phyloP scores from a whole-genome alignment of 2,113 vertebrate genomes.

The Formicarius rufipectus region DNA sequence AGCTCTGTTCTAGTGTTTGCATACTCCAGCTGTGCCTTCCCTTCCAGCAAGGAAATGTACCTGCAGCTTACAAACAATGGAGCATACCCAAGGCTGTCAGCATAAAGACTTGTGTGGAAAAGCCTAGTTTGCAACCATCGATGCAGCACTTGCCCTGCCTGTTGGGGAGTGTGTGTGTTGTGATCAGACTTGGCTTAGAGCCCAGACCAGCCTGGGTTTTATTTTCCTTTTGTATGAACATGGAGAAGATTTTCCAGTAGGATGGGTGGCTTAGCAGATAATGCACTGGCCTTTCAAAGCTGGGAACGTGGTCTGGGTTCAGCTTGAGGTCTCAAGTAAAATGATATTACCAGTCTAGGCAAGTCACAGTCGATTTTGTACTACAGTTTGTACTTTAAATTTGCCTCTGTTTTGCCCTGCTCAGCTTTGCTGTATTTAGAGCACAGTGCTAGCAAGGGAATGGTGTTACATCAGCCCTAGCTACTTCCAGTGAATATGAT shows the following conservation, averaged over 20 bases:
- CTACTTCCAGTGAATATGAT: background rate
- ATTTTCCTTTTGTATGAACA: constrained; percentile 37
- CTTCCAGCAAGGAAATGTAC: background rate
- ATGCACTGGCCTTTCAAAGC: constrained; percentile 30
- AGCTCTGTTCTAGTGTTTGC: background rate
- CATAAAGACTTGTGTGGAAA: background rate
- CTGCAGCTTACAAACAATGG: background rate
- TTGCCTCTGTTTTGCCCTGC: background rate
- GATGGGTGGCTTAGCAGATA: constrained; percentile 40
- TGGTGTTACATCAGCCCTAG: background rate
- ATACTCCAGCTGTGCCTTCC: background rate
- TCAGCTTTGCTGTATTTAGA: background rate
- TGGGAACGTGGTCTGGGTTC: constrained; percentile 21
- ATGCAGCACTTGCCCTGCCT: background rate
- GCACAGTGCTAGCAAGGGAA: background rate
- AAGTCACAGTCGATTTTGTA: background rate
- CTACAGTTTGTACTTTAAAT: background rate
- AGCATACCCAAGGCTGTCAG: background rate
- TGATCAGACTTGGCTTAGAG: constrained; percentile 38
- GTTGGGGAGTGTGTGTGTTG: background rate
- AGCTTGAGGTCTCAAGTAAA: constrained; percentile 19
- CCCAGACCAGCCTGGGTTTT: constrained; percentile 39
- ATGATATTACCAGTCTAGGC: background rate
- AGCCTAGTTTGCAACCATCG: background rate
- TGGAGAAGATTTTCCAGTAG: constrained; percentile 49